Conservation (phyloP, 2,797 vertebrate genomes). For the Cryptoblepharus egeriae region DNA sequence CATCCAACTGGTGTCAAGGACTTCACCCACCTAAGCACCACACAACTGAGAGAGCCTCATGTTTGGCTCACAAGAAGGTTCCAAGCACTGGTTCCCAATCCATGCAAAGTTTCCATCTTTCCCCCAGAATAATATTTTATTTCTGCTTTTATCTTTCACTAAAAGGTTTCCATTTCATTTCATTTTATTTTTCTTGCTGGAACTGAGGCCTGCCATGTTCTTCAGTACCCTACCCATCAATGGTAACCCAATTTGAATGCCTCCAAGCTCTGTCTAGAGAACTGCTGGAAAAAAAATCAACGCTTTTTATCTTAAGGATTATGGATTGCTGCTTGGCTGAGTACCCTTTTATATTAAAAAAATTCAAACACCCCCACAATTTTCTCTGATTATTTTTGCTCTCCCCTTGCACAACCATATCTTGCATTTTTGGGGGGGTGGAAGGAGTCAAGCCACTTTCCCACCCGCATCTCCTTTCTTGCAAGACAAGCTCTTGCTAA, state of each 20-base stretch:
- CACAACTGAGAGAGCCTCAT: too few species aligned
- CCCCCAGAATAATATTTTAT: neutral
- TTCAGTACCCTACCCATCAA: slow-evolving; percentile 85
- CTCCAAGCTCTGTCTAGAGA: slow-evolving; percentile 69
- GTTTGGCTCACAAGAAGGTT: too few species aligned
- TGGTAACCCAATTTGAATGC: slow-evolving; percentile 89
- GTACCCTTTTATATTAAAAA: slow-evolving; percentile 54
- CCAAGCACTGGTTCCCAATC: too few species aligned
- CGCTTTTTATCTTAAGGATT: slow-evolving; percentile 73
- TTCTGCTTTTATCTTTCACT: neutral
- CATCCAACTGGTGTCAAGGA: too few species aligned
- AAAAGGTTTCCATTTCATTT: slow-evolving; percentile 54
- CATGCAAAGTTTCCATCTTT: too few species aligned
- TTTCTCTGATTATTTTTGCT: slow-evolving; percentile 37
- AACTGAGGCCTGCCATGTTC: slow-evolving; percentile 41
- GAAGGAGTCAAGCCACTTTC: neutral
- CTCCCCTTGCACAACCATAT: neutral
- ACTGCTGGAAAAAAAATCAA: slow-evolving; percentile 68
- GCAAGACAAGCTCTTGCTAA: slow-evolving; percentile 22
- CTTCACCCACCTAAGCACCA: too few species aligned
- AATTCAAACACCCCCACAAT: slow-evolving; percentile 36
- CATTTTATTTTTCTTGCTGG: slow-evolving; percentile 48
- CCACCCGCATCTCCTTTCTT: slow-evolving; percentile 26
- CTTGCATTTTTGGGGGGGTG: neutral
- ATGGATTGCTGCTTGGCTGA: slow-evolving; percentile 60